A percentile compares a stretch with the other conserved stretches of the same genome.
These are phyloP conservation scores for Goniozus legneri DNA, from an alignment of 1,140 invertebrate genomes.

Conservation along the genomic window DNA sequence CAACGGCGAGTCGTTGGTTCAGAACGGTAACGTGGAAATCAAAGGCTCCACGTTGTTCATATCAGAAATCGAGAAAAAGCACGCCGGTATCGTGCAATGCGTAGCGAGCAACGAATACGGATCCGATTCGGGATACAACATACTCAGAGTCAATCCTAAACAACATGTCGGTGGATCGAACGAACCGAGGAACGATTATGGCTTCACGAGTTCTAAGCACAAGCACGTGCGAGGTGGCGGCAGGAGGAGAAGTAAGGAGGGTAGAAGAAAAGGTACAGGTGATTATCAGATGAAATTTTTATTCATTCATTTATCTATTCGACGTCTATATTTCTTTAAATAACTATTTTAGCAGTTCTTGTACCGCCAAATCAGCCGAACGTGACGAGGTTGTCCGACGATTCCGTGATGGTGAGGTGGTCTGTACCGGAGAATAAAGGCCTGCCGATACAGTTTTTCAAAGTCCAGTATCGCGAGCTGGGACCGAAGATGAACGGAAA, in stretches of 20 bases:
- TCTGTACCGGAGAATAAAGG: constrained; percentile 75
- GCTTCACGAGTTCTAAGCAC: constrained; percentile 27
- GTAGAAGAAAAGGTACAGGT: constrained; percentile 50
- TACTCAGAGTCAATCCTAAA: constrained; percentile 71
- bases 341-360: constrained; percentile 60
- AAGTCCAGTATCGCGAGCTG: constrained; percentile 80
- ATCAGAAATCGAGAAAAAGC: constrained; percentile 69
- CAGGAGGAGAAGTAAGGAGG: constrained; percentile 48
- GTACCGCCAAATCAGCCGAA: constrained; percentile 82
- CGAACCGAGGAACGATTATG: constrained; percentile 36
- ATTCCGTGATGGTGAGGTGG: constrained; percentile 93
- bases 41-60: constrained; percentile 62
- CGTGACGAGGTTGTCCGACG: constrained; percentile 78
- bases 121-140: constrained; percentile 58
- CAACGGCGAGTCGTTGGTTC: constrained; percentile 68
- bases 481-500: constrained; percentile 52
- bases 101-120: constrained; percentile 81
- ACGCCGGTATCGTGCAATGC: constrained; percentile 86
- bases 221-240: constrained; percentile 46
- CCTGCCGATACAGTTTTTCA: constrained; percentile 83
- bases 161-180: constrained; percentile 60
- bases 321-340: neutral
- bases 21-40: constrained; percentile 51
- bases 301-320: neutral
- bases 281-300: constrained; percentile 11